Base-by-base conservation (phyloP, 2,888 invertebrate genomes). In the Eumerus sabulonum region DNA sequence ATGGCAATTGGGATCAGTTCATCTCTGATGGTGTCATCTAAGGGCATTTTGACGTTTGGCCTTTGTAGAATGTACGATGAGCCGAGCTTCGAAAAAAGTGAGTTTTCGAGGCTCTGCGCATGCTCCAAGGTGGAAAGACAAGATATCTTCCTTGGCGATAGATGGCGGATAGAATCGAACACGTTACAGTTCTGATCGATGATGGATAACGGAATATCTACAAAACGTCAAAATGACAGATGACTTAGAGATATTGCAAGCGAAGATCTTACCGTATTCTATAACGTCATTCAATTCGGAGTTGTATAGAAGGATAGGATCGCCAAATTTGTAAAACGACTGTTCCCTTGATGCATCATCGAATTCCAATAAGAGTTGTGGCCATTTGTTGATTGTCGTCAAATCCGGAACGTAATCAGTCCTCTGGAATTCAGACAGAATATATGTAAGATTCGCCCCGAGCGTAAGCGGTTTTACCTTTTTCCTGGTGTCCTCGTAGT, bases 131-230 rank as follows among this genome's bases (percentile, higher is more conserved):
- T 76, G 9, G 85, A 17, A 0, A 83, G 79, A 53, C 88, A 87
- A n/a, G 70, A 57, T 44, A 82, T 83, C 3, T 56, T 70, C 3
- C 70, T 47, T 0, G 84, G 44, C 48, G 84, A 82, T 56, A 89
- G 76, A 64, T 88, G 84, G 14, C 83, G 84, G 14, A 89, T 35
- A 0, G 87, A 77, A 17, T 86, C 85, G 27, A 66, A 77, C 1
- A 87, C 57, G 44, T 84, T 85, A 50, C 89, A 89, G 14, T 79
- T 66, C 2, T 85, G 64, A 9, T 83, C 83, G n/a, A 84, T 83
- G 11, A 86, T 83, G 0, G 84, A 84, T 71, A 82, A 74, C 7
- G 88, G 88, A 62, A 88, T 72, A 51, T 87, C 87, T 82, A 12
- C 19, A 27, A 54, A 27, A 27, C 7, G 27, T 27, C 27, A 27